These are phyloP conservation scores for Pangasianodon hypophthalmus DNA, from an alignment of 2,113 vertebrate species.

Conservation along the genomic window DNA sequence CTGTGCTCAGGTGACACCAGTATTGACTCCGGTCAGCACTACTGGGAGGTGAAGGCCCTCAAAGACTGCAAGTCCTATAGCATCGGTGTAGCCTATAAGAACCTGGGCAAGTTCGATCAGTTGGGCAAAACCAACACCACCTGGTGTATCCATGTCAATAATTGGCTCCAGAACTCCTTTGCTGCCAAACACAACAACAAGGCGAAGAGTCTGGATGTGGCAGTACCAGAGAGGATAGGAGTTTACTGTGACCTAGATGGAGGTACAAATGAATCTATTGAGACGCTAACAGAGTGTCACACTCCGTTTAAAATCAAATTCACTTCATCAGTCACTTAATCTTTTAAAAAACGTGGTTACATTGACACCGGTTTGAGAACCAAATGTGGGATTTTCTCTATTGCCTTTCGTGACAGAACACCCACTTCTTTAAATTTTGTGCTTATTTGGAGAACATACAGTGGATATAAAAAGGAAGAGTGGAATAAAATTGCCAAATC, in stretches of 20 bases:
- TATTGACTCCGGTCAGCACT: conserved; percentile 84
- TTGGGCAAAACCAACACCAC: conserved; percentile 86
- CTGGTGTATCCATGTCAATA: conserved; percentile 92
- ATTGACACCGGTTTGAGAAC: not conserved
- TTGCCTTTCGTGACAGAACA: too few relatives aligned
- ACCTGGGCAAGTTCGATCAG: conserved; percentile 90
- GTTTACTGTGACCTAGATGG: conserved; percentile 90
- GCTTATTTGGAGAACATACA: too few relatives aligned
- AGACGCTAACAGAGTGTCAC: not conserved
- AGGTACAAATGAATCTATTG: conserved; percentile 70
- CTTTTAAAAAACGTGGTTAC: not conserved
- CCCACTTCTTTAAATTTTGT: too few relatives aligned
- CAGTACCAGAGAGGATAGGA: conserved; percentile 84
- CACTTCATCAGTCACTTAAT: not conserved
- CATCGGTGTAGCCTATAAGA: conserved; percentile 84
- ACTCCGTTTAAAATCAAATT: not conserved
- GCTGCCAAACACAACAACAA: conserved; percentile 94
- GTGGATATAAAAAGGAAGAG: too few relatives aligned
- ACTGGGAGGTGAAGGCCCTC: conserved; percentile 90
- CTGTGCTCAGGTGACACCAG: conserved; percentile 79
- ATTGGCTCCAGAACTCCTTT: conserved; percentile 89
- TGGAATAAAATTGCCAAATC: not conserved
- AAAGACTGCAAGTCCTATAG: conserved; percentile 91
- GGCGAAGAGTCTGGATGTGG: conserved; percentile 81
- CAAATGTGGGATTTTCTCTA: not conserved